These are phyloP conservation scores for Cephalopachus bancanus DNA, from an alignment of 2,797 vertebrate species.

Conservation along the genomic window DNA sequence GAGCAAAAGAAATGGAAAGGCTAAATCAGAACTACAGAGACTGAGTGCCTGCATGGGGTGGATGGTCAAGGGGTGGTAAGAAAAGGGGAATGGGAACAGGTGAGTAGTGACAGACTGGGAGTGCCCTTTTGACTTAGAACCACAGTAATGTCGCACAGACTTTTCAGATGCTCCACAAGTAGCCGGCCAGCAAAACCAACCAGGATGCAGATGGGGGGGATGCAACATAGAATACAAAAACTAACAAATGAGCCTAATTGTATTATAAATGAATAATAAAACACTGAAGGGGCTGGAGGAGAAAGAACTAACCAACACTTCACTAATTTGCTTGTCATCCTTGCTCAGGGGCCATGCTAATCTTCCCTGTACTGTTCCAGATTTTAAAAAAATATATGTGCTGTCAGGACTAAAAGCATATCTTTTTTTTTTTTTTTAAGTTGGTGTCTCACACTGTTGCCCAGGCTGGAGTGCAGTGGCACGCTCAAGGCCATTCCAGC, in stretches of 20 bases:
- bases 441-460: no score
- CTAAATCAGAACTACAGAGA: not conserved
- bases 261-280: not conserved
- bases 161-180: not conserved
- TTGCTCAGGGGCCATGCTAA: no score
- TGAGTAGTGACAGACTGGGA: not conserved
- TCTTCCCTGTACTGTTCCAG: not conserved
- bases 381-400: not conserved
- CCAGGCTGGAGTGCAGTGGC: no score
- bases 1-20: slow-evolving; percentile 35
- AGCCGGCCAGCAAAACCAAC: not conserved
- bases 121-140: not conserved
- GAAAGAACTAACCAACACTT: not conserved
- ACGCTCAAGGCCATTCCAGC: no score
- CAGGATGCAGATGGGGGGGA: not conserved
- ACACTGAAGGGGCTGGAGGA: not conserved
- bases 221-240: not conserved
- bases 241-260: not conserved
- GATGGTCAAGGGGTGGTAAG: not conserved
- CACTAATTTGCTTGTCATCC: not conserved
- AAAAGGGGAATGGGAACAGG: not conserved
- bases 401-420: not conserved
- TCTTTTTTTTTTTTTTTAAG: no score
- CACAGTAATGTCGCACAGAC: not conserved
- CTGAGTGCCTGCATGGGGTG: not conserved